Conservation (phyloP, 2,113 vertebrate species). For the Psilopsiagon aymara region DNA sequence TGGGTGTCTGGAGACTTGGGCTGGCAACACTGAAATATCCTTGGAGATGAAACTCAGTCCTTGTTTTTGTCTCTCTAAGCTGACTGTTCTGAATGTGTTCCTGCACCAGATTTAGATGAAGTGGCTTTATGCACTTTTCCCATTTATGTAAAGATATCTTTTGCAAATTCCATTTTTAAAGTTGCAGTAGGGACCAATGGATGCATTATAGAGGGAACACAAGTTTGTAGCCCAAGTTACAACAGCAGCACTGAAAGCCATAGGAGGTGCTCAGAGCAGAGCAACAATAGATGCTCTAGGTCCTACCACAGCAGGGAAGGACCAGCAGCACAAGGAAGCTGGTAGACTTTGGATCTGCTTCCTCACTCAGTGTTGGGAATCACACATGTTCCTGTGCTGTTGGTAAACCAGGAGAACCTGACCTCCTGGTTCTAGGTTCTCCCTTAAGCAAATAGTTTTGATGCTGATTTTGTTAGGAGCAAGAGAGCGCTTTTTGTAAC, state of each 20-base stretch:
- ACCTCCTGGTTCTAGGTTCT: neutral
- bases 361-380: neutral
- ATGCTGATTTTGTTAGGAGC: neutral
- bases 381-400: neutral
- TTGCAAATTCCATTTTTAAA: neutral
- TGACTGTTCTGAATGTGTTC: neutral
- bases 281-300: neutral
- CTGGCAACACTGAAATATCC: slow-evolving; percentile 41
- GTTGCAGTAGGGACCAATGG: neutral
- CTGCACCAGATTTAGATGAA: neutral
- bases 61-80: slow-evolving; percentile 25
- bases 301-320: neutral
- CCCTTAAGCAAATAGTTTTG: neutral
- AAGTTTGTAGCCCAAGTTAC: neutral
- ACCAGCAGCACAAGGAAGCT: neutral
- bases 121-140: neutral
- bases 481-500: neutral
- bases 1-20: slow-evolving; percentile 25
- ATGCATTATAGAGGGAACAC: neutral
- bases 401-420: neutral
- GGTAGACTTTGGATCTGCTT: neutral
- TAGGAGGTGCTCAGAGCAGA: neutral
- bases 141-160: neutral
- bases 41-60: slow-evolving; percentile 21
- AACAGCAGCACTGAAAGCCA: neutral